Conservation (phyloP, 2,797 vertebrate species). For the Cheracebus regulus region DNA sequence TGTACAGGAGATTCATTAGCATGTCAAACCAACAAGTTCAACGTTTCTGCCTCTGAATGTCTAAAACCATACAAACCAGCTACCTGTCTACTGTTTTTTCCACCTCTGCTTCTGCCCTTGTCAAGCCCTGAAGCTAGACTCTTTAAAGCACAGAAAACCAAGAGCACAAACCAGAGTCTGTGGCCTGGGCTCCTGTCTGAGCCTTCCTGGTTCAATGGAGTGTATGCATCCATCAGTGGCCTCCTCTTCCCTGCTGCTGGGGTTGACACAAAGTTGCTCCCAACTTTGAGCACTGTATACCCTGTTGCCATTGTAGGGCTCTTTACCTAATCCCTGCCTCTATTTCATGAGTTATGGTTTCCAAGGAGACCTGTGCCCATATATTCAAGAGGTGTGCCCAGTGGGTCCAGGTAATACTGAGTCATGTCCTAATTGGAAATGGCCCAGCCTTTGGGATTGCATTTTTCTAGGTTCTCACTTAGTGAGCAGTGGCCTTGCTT, state of each 20-base stretch:
- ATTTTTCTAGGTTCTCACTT: neutral
- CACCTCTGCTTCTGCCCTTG: neutral
- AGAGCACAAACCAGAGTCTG: neutral
- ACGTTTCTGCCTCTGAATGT: neutral
- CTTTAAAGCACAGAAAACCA: neutral
- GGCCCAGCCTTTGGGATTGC: neutral
- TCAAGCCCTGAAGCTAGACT: neutral
- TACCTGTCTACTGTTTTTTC: neutral
- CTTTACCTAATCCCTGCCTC: neutral
- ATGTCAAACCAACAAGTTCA: neutral
- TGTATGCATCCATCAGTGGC: no score
- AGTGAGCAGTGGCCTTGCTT: neutral
- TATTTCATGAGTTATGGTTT: neutral
- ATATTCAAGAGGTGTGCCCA: rapidly evolving
- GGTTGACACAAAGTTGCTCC: neutral
- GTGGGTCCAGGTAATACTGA: no score
- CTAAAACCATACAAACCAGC: neutral
- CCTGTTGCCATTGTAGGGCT: neutral
- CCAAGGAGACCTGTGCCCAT: neutral
- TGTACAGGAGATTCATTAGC: neutral
- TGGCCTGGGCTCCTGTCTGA: neutral
- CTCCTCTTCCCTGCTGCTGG: neutral
- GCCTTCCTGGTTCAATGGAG: rapidly evolving
- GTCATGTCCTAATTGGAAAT: neutral
- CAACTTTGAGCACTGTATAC: neutral